These are phyloP conservation scores for Montipora capricornis DNA, from an alignment of 64 coral and sea anemone genomes.

Conservation along the genomic window DNA sequence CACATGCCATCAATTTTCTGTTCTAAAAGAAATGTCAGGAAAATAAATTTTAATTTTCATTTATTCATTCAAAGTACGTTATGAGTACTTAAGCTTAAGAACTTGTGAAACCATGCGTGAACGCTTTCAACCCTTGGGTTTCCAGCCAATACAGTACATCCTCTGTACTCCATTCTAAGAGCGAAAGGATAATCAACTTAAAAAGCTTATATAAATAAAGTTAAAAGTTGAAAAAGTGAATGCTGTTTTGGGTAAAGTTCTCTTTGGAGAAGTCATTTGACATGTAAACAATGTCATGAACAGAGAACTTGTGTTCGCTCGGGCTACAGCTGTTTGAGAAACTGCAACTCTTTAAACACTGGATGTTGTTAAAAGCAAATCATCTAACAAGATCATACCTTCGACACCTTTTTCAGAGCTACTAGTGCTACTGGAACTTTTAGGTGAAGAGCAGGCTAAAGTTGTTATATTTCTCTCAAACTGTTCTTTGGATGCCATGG, in stretches of 20 bases:
- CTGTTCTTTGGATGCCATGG: not conserved
- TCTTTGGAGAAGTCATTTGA: not conserved
- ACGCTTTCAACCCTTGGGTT: slow-evolving; percentile 31
- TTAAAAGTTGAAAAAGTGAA: not conserved
- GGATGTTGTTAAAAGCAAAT: not conserved
- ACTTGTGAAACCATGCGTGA: slow-evolving; percentile 47
- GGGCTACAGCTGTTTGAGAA: not conserved
- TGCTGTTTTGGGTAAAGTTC: not conserved
- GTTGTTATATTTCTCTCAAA: not conserved
- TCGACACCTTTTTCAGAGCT: not conserved
- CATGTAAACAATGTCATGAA: not conserved
- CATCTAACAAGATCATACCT: not conserved
- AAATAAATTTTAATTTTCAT: slow-evolving; percentile 48
- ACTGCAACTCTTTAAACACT: not conserved
- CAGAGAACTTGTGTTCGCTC: not conserved
- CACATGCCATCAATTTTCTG: slow-evolving; percentile 59
- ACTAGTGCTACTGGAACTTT: not conserved
- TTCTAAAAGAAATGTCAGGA: slow-evolving; percentile 23
- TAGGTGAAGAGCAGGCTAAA: not conserved
- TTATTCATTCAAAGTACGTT: not conserved
- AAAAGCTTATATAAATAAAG: no score
- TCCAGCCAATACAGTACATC: slow-evolving; percentile 31
- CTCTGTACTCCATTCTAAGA: slow-evolving; percentile 24
- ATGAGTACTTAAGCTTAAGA: not conserved
- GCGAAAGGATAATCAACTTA: not conserved